Base-by-base conservation (phyloP, 1,140 invertebrate species). In the Pseudomyrmex sp. region DNA sequence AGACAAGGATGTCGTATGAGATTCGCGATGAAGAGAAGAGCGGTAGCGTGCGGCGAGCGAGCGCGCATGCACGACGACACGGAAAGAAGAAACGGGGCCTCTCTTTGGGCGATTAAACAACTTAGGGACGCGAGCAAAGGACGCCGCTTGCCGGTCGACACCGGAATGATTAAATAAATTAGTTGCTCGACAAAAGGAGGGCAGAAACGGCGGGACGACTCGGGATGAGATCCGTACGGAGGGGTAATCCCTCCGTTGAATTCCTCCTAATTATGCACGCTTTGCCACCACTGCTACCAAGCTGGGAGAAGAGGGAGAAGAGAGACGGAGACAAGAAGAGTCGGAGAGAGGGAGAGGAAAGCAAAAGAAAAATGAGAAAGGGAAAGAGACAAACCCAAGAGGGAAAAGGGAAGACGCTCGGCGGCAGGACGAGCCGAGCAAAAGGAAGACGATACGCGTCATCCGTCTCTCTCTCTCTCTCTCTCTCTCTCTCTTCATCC, bases 181-280 rank as follows among this genome's bases (percentile, higher is more conserved):
- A 93, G 92, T 93, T 93, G 89, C 92, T 92, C 91, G 91, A 93
- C 92, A 93, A 93, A 35, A 93, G 91, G 92, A 91, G 91, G 89
- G 90, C 87, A 90, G 88, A 91, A 91, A 80, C 88, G 76, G 84
- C 88, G 76, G 86, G 91, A 93, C 93, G 93, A 93, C 92, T 93
- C 35, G 91, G 92, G 92, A 91, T 91, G 90, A 91, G 93, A 91
- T 93, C 89, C 92, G 87, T 91, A 92, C 88, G 90, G 90, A 92
- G 90, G 91, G 92, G 68, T 93, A 94, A 93, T 93, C 92, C 92
- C 5, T 35, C 90, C 87, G 90, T 91, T 94, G 93, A 93, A 93
- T 93, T 93, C 93, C 90, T 93, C 91, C 90, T 94, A 94, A 94
- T 94, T 94, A 94, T 93, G 93, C 93, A 94, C 92, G 93, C 92